Evolutionary conservation across 2,888 invertebrate genomes (phyloP).

Genomic region (Eupithecia pulchellata): DNA sequence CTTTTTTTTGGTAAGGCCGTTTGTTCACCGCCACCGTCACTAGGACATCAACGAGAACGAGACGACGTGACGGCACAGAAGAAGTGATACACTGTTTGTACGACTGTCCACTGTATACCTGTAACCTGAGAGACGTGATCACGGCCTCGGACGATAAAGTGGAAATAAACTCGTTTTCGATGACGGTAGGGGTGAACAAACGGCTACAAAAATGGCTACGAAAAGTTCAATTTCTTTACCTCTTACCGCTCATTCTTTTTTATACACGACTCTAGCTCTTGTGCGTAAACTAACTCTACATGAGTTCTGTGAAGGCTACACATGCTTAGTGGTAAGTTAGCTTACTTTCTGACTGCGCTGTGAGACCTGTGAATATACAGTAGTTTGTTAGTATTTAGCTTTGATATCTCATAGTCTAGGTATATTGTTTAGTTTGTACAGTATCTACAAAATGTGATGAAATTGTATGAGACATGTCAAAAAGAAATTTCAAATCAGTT

Average conservation of each 20-base stretch:
- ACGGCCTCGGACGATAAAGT: neutral
- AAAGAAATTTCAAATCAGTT: neutral
- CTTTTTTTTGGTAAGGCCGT: neutral
- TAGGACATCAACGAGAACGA: neutral
- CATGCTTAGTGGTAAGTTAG: constrained; percentile 71
- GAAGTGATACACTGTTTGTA: neutral
- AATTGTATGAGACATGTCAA: neutral
- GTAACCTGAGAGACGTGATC: neutral
- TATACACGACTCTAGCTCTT: neutral
- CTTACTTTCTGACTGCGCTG: constrained; percentile 84
- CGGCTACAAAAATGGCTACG: neutral
- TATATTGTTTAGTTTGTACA: neutral
- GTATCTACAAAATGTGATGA: constrained; percentile 31
- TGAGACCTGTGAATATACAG: constrained; percentile 83
- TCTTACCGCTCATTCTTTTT: neutral
- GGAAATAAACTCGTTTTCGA: neutral
- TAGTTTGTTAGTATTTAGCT: constrained; percentile 70
- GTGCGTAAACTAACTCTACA: constrained; percentile 3
- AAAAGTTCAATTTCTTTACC: neutral
- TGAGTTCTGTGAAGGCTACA: constrained; percentile 50
- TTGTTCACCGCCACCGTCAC: neutral
- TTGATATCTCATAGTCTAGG: constrained; percentile 1
- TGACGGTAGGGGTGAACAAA: neutral
- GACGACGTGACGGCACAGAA: neutral
- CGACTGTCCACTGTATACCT: neutral